These are phyloP conservation scores for Cynoglossus semilaevis DNA, from an alignment of 2,113 vertebrate species.

Conservation along the genomic window DNA sequence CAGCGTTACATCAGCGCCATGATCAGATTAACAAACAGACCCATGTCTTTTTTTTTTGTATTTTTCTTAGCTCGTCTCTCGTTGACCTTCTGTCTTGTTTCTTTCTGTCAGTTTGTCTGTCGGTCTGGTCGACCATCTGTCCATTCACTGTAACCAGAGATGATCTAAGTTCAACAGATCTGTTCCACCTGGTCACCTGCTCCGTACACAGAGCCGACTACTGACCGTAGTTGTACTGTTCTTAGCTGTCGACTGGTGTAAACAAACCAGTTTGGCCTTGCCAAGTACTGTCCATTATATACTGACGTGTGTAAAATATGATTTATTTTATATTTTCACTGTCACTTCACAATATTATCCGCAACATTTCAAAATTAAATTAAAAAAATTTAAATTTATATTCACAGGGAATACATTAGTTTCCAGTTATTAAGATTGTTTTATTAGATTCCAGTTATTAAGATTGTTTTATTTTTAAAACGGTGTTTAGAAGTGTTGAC, in stretches of 20 bases:
- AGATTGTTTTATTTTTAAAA: too few species aligned
- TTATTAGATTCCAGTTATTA: too few species aligned
- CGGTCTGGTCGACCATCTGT: conserved; percentile 35
- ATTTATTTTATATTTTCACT: too few species aligned
- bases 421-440: too few species aligned
- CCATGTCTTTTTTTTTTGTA: not conserved
- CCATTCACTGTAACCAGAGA: conserved; percentile 24
- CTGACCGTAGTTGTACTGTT: not conserved
- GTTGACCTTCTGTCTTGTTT: not conserved
- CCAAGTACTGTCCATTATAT: too few species aligned
- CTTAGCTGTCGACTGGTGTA: not conserved
- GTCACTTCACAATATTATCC: too few species aligned
- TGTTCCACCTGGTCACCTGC: conserved; percentile 13
- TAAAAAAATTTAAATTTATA: too few species aligned
- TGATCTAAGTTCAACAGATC: not conserved
- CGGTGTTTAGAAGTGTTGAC: too few species aligned
- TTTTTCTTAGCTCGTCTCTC: not conserved
- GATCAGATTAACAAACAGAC: not conserved
- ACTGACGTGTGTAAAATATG: too few species aligned
- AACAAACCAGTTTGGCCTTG: not conserved
- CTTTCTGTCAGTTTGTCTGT: not conserved
- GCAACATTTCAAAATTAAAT: too few species aligned
- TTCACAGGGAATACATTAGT: too few species aligned
- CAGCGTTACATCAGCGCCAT: not conserved
- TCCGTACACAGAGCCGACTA: not conserved